Conservation (phyloP, 2,797 vertebrate genomes). For the Halcyon leucocephala region DNA sequence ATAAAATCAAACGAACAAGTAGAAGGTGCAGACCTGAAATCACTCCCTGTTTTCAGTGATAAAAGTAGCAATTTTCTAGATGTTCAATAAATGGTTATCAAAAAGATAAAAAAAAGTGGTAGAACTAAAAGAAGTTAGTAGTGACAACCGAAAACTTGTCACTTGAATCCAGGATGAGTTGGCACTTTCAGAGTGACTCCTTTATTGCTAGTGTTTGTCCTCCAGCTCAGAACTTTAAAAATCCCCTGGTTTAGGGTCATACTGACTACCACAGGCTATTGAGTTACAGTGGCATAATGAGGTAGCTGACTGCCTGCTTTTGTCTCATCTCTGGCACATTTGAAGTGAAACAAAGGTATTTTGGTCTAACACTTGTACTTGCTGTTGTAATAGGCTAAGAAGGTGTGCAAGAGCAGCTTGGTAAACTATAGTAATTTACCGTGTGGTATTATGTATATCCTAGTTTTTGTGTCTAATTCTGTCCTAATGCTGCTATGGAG, state of each 20-base stretch:
- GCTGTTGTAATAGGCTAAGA: not conserved
- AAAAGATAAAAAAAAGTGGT: not conserved
- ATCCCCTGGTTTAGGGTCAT: not conserved
- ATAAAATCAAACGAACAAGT: not conserved
- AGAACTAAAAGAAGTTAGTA: not conserved
- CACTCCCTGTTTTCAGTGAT: not conserved
- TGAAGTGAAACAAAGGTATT: slow-evolving; percentile 20
- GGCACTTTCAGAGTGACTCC: not conserved
- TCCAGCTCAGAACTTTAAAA: not conserved
- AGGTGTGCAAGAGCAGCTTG: not conserved
- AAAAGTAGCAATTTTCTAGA: not conserved
- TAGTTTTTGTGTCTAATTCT: not conserved
- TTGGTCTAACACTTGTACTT: not conserved
- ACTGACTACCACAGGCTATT: not conserved
- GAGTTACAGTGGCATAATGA: not conserved
- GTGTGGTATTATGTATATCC: not conserved
- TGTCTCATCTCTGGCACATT: not conserved
- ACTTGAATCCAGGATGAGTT: not conserved
- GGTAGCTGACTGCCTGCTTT: not conserved
- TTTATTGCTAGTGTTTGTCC: not conserved
- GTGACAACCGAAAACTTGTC: not conserved
- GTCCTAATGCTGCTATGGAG: not conserved
- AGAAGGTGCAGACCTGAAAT: not conserved
- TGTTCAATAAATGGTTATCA: not conserved
- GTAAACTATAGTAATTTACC: not conserved